Conservation (phyloP, 2,888 invertebrate species). For the Ormyrus rosae region DNA sequence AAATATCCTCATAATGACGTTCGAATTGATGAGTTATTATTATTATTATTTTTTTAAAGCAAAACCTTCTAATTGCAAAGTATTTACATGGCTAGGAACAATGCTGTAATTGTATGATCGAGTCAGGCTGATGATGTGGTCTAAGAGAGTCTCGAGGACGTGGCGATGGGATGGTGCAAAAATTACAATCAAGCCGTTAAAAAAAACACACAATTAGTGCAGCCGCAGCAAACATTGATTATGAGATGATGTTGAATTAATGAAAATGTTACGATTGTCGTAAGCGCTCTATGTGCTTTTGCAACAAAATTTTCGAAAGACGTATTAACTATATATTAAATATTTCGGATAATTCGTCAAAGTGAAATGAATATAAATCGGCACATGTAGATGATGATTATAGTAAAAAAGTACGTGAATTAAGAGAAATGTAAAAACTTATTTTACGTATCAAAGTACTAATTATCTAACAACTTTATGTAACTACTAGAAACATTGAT, state of each 20-base stretch:
- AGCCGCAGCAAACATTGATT: constrained; percentile 71
- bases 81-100: no score
- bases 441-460: background rate
- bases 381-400: constrained; percentile 3
- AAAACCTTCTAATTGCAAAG: no score
- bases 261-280: constrained; percentile 59
- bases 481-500: constrained; percentile 18
- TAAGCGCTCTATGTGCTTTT: constrained; percentile 50
- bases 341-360: background rate
- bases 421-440: background rate
- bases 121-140: constrained; percentile 45
- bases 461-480: constrained; percentile 4
- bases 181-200: constrained; percentile 69
- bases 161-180: constrained; percentile 61
- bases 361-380: constrained; percentile 4
- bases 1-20: no score
- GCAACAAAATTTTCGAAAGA: constrained; percentile 1
- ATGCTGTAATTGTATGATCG: background rate
- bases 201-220: constrained; percentile 73
- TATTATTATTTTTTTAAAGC: no score
- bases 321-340: background rate
- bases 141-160: constrained; percentile 60
- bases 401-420: constrained; percentile 1
- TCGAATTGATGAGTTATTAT: no score
- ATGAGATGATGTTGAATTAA: constrained; percentile 59